A percentile compares a stretch with the other conserved stretches of the same genome.
phyloP scores from a whole-genome alignment of 2,888 invertebrate genomes.

The Acleris sparsana region DNA sequence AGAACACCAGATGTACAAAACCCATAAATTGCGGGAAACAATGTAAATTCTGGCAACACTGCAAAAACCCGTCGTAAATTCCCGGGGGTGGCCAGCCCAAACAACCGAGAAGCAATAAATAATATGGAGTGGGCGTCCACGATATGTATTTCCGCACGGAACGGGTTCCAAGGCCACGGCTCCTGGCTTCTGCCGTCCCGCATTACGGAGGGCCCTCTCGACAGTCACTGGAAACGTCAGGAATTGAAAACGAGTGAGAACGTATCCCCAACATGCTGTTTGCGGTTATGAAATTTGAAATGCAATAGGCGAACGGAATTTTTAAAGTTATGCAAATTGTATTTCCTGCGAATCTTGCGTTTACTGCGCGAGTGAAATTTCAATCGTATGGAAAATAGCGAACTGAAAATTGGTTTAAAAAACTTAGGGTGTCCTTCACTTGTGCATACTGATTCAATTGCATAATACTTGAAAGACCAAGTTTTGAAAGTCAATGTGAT shows the following conservation, averaged over 20 bases:
- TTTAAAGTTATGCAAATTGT: neutral
- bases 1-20: constrained; percentile 25
- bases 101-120: constrained; percentile 33
- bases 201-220: constrained; percentile 1
- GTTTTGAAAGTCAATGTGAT: too few species aligned
- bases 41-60: constrained; percentile 30
- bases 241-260: neutral
- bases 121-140: constrained; percentile 31
- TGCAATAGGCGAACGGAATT: neutral
- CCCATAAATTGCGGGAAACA: constrained; percentile 29
- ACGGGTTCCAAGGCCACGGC: constrained; percentile 23
- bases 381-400: too few species aligned
- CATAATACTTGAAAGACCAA: too few species aligned
- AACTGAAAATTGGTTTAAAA: too few species aligned
- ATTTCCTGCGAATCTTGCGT: too few species aligned
- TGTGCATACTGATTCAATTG: too few species aligned
- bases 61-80: constrained; percentile 30
- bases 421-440: too few species aligned
- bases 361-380: too few species aligned
- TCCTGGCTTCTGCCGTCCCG: constrained; percentile 1
- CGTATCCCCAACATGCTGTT: neutral
- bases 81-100: constrained; percentile 25
- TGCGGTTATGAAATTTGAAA: constrained; percentile 3
- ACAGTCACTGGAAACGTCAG: too few species aligned
- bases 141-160: constrained; percentile 32